Percentiles rank a stretch among this genome's conserved stretches.
These are phyloP conservation scores for Globodera rostochiensis DNA, from an alignment of 1,140 invertebrate genomes.

Conservation along the genomic window DNA sequence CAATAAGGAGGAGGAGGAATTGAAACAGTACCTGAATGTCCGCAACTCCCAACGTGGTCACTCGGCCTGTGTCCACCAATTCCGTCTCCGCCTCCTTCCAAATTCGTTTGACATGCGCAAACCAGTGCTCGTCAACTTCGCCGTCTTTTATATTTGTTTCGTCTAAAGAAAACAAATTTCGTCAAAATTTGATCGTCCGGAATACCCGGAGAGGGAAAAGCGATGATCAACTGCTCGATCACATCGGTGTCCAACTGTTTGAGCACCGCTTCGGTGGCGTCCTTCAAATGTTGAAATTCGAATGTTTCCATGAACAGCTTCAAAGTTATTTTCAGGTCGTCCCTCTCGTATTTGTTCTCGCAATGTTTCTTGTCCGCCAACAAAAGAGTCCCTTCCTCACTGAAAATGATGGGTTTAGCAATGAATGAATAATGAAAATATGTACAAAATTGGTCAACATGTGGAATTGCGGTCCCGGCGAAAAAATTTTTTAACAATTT, in stretches of 20 bases:
- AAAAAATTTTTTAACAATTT: too few species aligned
- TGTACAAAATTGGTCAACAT: too few species aligned
- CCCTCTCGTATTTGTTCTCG: conserved; percentile 56
- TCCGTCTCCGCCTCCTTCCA: conserved; percentile 41
- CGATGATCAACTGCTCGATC: conserved; percentile 60
- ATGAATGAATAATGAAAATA: background rate
- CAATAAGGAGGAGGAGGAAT: too few species aligned
- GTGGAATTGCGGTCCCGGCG: too few species aligned
- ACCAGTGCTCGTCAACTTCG: conserved; percentile 27
- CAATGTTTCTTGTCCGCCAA: conserved; percentile 52
- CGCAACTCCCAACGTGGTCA: conserved; percentile 78
- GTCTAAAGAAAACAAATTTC: conserved; percentile 12
- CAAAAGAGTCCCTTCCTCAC: conserved; percentile 56
- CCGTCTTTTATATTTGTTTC: background rate
- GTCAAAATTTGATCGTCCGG: background rate
- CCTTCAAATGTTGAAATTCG: conserved; percentile 43
- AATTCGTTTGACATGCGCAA: conserved; percentile 40
- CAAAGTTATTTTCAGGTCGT: conserved; percentile 63
- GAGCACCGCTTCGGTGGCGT: conserved; percentile 49
- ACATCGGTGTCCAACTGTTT: conserved; percentile 55
- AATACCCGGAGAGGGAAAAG: conserved; percentile 54
- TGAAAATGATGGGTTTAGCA: conserved; percentile 38
- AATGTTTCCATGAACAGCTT: conserved; percentile 57
- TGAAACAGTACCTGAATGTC: conserved; percentile 77
- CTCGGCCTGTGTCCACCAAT: conserved; percentile 23